These are phyloP conservation scores for Gadopsis bispinosus DNA, from an alignment of 2,797 vertebrate genomes.

Conservation along the genomic window DNA sequence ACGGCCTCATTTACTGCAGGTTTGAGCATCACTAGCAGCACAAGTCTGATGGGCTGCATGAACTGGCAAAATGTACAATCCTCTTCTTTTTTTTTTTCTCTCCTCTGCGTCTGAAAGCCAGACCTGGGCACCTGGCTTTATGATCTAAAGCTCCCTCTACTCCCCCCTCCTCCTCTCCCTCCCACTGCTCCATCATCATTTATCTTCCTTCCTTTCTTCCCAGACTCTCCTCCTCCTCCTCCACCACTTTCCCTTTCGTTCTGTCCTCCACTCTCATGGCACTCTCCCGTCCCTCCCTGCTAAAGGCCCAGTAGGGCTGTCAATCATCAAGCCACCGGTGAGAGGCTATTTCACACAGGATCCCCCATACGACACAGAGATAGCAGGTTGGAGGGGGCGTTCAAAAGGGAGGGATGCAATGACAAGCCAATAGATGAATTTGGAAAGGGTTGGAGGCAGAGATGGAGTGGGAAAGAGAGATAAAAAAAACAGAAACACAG, in stretches of 20 bases:
- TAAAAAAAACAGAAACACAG: not conserved
- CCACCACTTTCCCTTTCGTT: conserved; percentile 21
- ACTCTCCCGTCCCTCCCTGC: conserved; percentile 1
- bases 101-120: conserved; percentile 31
- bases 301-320: conserved; percentile 64
- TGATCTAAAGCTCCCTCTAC: conserved; percentile 57
- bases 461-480: conserved; percentile 23
- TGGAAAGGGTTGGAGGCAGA: conserved; percentile 27
- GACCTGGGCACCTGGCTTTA: conserved; percentile 60
- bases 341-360: conserved; percentile 71
- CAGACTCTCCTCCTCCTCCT: conserved; percentile 34
- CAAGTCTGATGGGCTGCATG: conserved; percentile 26
- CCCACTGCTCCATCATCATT: conserved; percentile 64
- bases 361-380: conserved; percentile 53
- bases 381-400: conserved; percentile 24
- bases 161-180: conserved; percentile 1
- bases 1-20: conserved; percentile 67
- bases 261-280: conserved; percentile 32
- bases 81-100: conserved; percentile 2
- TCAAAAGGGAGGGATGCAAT: conserved; percentile 29
- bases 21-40: conserved; percentile 55
- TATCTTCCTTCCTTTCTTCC: conserved; percentile 58
- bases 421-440: conserved; percentile 58
- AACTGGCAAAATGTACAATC: conserved; percentile 45
- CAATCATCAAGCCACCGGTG: conserved; percentile 67